Base-by-base conservation (phyloP, 2,797 vertebrate genomes). In the Sebastes diaconus region DNA sequence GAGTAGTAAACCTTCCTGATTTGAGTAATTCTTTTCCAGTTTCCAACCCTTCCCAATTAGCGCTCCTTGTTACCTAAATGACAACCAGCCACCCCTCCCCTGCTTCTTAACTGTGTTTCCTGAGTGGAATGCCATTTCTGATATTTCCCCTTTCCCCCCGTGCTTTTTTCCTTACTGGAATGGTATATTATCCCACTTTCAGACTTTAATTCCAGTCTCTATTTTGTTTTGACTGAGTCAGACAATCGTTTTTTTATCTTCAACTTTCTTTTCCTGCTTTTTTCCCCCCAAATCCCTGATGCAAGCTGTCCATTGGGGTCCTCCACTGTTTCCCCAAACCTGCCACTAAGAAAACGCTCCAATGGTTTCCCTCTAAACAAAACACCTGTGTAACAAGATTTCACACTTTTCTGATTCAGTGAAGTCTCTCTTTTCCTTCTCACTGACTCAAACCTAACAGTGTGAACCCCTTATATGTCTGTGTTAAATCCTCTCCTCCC, bases 31-130 rank as follows among this genome's bases (percentile, higher is more conserved):
- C 72, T 92, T 88, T 92, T 91, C 89, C 90, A 90, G 85, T 90
- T 89, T 93, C 87, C 90, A 90, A 91, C 91, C 93, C 90, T 92
- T 88, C 90, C 92, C 87, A 83, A 39, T 92, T 86, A 91, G 92
- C 89, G 80, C 82, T 92, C 87, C 90, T 85, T 78, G 87, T 88
- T 77, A 90, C 89, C 88, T 80, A 84, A 94, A 93, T 90, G 83
- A 94, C 77, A 90, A 88, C 81, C 92, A 94, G 88, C 84, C 84
- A 86, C 80, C 87, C 90, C 83, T 80, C 78, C 91, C 90, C 84
- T 95, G 93, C 95, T 95, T 94, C 90, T 94, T 93, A 94, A 93
- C 93, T 91, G 89, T 95, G 90, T 94, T 88, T 94, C 92, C 91
- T 93, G 84, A 94, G 94, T 93, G 90, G 93, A 95, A 96, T 94